phyloP scores from a whole-genome alignment of 1,140 invertebrate genomes.

The Sinonovacula constricta region DNA sequence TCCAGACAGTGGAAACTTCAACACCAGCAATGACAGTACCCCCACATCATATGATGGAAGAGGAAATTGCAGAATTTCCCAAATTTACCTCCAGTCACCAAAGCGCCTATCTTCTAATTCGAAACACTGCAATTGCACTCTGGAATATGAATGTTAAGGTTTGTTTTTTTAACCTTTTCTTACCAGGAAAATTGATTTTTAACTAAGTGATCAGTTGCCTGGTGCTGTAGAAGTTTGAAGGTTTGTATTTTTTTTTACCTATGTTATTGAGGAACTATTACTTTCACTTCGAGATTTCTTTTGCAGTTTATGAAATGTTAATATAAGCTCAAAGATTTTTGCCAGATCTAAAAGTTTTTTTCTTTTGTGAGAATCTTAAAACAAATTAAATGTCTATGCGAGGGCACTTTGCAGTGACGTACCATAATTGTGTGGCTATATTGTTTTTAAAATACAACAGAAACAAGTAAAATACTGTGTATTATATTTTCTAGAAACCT shows the following conservation, averaged over 20 bases:
- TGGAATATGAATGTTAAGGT: conserved; percentile 80
- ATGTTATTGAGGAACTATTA: background rate
- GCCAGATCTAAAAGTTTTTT: background rate
- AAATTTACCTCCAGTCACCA: conserved; percentile 71
- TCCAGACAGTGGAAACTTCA: conserved; percentile 71
- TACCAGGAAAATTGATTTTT: background rate
- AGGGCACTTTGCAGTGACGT: background rate
- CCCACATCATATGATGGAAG: conserved; percentile 78
- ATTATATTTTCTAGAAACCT: conserved; percentile 73
- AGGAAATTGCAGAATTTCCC: conserved; percentile 77
- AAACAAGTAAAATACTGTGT: background rate
- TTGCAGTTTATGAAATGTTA: background rate
- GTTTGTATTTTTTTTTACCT: background rate
- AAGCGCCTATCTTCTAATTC: conserved; percentile 78
- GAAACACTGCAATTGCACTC: conserved; percentile 78
- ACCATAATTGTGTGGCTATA: too few relatives aligned
- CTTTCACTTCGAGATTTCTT: background rate
- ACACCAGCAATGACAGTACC: conserved; percentile 74
- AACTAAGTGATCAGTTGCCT: background rate
- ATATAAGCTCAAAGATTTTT: background rate
- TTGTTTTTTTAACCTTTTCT: conserved; percentile 19
- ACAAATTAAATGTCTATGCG: background rate
- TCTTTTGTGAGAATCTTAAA: background rate
- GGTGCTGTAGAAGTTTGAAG: background rate
- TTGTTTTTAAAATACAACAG: background rate